Base-by-base conservation (phyloP, 1,140 invertebrate genomes). In the Drosophila arizonae region DNA sequence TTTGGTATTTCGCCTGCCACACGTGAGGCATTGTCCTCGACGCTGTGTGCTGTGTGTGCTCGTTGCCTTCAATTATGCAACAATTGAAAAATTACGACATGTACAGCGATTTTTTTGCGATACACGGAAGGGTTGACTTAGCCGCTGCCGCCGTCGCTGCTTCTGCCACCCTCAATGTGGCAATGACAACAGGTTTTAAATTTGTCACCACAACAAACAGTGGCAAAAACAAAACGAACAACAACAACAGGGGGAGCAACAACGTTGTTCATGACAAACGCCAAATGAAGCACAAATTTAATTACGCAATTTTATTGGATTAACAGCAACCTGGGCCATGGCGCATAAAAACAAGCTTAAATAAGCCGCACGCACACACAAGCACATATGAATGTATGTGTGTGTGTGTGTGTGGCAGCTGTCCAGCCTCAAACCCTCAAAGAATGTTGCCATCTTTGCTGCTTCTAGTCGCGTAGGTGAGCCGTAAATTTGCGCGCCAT, bases 61-160 rank as follows among this genome's bases (percentile, higher is more conserved):
- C 43, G 51, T 13, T 79, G 76, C 79, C 82, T 88, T 79, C 82
- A 88, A 87, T 87, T 87, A 87, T 90, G 85, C 84, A 79, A 74
- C 88, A 90, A 90, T 90, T 90, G 88, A 90, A 90, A 90, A 90
- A 90, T 90, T 90, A 90, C 88, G 85, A 86, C 82, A 84, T 87
- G 82, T 74, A 72, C 76, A 79, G 61, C 82, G 55, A 84, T 90
- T 87, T 72, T 76, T 67, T 64, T 15, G 57, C 48, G 43, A 39
- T 77, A 56, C 69, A 54, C 62, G 62, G 30, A 51, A 73, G 36
- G 36, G 36, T 62, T 61, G 72, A 48, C 65, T 51, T 63, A 66
- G 17, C 52, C 24, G 41, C 24, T 17, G 21, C 15, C 48, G 57
- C 30, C 6, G 45, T 4, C 24, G 43, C 11, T 30, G 36, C 28